Evolutionary conservation across 1,140 invertebrate species (phyloP).

Genomic region (Megathymus violae): DNA sequence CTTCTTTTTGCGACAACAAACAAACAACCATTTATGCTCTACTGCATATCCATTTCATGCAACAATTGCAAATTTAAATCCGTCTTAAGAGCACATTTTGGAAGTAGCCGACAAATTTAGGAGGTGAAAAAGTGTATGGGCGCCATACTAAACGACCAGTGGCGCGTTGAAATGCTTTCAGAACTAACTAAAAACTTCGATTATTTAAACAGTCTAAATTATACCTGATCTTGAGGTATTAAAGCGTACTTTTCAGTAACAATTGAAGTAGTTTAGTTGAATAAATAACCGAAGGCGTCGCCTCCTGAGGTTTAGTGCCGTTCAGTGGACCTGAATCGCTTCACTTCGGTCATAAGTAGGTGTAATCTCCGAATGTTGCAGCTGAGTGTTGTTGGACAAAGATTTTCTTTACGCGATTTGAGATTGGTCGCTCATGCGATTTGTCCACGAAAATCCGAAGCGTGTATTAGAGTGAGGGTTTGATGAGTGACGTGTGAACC

Average conservation of each 20-base stretch:
- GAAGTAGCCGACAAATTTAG: constrained; percentile 50
- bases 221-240: background rate
- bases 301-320: constrained; percentile 23
- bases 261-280: too few relatives aligned
- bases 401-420: constrained; percentile 8
- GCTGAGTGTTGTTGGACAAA: constrained; percentile 29
- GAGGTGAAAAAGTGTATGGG: constrained; percentile 40
- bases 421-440: constrained; percentile 5
- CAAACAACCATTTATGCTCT: constrained; percentile 68
- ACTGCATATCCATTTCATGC: constrained; percentile 74
- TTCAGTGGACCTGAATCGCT: constrained; percentile 44
- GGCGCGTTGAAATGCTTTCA: constrained; percentile 25
- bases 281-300: constrained; percentile 5
- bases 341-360: constrained; percentile 28
- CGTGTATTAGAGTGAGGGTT: background rate
- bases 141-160: constrained; percentile 37
- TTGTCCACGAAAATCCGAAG: constrained; percentile 8
- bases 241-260: background rate
- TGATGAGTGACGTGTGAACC: background rate
- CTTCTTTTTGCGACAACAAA: constrained; percentile 46
- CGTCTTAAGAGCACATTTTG: constrained; percentile 49
- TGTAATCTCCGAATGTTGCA: constrained; percentile 28
- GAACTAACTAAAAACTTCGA: background rate
- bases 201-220: too few relatives aligned
- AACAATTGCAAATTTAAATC: constrained; percentile 64